Evolutionary conservation across 2,888 invertebrate species (phyloP).

Genomic region (Petrophora chlorosata): DNA sequence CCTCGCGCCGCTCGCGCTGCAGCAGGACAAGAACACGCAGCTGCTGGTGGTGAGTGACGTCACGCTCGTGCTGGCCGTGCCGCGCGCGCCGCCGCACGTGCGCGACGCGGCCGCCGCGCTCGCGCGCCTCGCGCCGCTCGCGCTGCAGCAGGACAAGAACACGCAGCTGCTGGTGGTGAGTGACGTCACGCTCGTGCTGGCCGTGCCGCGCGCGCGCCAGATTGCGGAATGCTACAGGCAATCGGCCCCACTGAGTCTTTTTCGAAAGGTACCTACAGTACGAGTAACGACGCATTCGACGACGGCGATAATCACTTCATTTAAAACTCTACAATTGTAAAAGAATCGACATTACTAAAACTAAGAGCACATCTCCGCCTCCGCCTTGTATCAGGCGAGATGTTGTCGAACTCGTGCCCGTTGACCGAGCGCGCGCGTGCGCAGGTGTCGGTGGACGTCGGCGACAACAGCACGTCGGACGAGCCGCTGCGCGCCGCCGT

Average conservation of each 20-base stretch:
- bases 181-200: conserved; percentile 5
- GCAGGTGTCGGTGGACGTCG: conserved; percentile 10
- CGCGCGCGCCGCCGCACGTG: conserved; percentile 38
- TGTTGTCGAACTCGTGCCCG: too few species aligned
- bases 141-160: conserved; percentile 89
- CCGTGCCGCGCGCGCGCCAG: not conserved
- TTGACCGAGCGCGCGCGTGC: not conserved
- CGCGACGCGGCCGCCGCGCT: conserved; percentile 79
- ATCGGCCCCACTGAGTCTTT: too few species aligned
- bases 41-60: conserved; percentile 85
- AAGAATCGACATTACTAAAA: too few species aligned
- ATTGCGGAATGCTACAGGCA: too few species aligned
- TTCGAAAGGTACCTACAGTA: too few species aligned
- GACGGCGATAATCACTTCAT: too few species aligned
- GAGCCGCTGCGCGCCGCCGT: conserved; percentile 21
- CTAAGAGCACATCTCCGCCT: too few species aligned
- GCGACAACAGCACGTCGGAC: not conserved
- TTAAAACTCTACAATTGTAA: too few species aligned
- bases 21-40: conserved; percentile 90
- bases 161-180: conserved; percentile 89
- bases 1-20: conserved; percentile 83
- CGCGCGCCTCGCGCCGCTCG: too few species aligned
- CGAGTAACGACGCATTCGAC: too few species aligned
- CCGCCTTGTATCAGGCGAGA: too few species aligned
- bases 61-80: not conserved